Conservation (phyloP, 2,888 invertebrate genomes). For the Bombylius major region DNA sequence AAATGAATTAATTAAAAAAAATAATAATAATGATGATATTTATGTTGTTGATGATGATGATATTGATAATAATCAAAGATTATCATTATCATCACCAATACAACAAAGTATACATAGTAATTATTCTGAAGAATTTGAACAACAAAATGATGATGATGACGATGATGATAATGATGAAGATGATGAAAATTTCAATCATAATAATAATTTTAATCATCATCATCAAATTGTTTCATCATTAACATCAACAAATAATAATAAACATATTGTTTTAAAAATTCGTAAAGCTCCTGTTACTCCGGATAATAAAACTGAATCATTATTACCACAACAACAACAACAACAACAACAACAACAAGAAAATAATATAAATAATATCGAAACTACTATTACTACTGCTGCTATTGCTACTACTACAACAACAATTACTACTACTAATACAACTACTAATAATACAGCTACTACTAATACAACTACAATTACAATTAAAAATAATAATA, state of each 20-base stretch:
- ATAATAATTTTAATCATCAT: conserved; percentile 11
- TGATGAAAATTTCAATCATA: neutral
- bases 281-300: conserved; percentile 25
- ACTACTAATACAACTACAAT: neutral
- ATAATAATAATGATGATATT: neutral
- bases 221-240: conserved; percentile 24
- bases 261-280: conserved; percentile 30
- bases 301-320: conserved; percentile 20
- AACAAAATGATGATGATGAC: neutral
- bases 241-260: conserved; percentile 19
- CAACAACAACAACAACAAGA: neutral
- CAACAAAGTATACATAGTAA: neutral
- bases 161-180: neutral
- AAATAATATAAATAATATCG: too few relatives aligned
- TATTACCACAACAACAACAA: neutral
- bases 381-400: neutral
- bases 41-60: neutral
- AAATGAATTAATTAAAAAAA: neutral
- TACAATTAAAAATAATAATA: neutral
- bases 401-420: neutral
- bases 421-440: neutral
- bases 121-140: neutral
- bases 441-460: neutral
- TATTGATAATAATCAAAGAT: neutral
- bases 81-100: neutral